A percentile compares a stretch with the other conserved stretches of the same genome.
These are phyloP conservation scores for Buteo buteo DNA, from an alignment of 2,113 vertebrate species.

Conservation along the genomic window DNA sequence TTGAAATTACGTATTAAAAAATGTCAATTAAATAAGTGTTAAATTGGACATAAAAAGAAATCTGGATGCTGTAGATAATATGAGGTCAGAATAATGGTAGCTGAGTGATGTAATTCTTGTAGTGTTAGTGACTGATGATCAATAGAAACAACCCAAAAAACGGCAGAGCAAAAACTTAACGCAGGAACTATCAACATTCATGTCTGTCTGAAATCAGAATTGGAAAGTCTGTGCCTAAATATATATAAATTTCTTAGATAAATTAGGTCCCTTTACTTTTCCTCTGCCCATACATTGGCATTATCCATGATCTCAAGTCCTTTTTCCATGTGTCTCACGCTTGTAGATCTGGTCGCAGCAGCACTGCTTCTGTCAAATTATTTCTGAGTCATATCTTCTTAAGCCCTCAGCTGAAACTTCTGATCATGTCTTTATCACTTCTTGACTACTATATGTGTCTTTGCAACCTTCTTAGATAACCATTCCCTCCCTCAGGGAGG, in stretches of 20 bases:
- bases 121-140: background rate
- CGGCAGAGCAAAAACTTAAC: background rate
- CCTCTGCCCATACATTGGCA: background rate
- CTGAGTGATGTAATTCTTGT: background rate
- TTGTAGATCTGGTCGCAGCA: background rate
- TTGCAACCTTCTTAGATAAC: background rate
- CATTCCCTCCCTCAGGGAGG: background rate
- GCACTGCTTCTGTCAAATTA: background rate
- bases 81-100: background rate
- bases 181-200: background rate
- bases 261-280: background rate
- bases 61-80: background rate
- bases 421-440: background rate
- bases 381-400: background rate
- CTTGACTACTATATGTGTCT: background rate
- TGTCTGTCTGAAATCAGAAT: background rate
- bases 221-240: background rate
- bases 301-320: background rate
- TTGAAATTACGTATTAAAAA: background rate
- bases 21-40: background rate
- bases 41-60: constrained; percentile 19
- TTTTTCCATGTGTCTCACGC: background rate
- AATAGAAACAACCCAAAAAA: background rate
- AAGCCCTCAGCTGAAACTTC: background rate
- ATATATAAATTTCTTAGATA: background rate